Percentiles rank a stretch among this genome's conserved stretches.
Evolutionary conservation across 2,888 invertebrate species (phyloP).

Genomic region (Agonopterix heracliana): DNA sequence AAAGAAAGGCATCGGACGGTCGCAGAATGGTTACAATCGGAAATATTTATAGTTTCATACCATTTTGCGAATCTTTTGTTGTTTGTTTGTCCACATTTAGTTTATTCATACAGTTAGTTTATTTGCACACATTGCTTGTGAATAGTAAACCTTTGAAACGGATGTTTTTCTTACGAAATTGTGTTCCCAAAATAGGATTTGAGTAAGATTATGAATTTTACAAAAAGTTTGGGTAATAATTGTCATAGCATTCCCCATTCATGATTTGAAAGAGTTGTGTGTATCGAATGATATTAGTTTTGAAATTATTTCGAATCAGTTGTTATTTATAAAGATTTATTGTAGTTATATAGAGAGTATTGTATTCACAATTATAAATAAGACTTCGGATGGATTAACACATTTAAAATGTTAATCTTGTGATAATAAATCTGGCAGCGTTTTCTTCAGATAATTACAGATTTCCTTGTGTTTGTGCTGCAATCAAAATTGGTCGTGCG

Average conservation of each 20-base stretch:
- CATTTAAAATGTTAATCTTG: not conserved
- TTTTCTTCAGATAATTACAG: no score
- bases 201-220: constrained; percentile 30
- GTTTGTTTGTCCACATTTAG: constrained; percentile 65
- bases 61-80: constrained; percentile 38
- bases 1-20: constrained; percentile 23
- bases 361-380: constrained; percentile 1
- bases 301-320: not conserved
- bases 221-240: constrained; percentile 26
- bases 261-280: not conserved
- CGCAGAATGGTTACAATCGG: constrained; percentile 38
- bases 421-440: no score
- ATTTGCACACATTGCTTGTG: constrained; percentile 56
- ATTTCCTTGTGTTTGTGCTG: no score
- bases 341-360: not conserved
- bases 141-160: constrained; percentile 42
- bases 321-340: not conserved
- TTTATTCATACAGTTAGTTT: constrained; percentile 48
- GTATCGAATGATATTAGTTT: constrained; percentile 1
- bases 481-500: no score
- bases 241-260: constrained; percentile 16
- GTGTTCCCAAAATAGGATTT: constrained; percentile 38
- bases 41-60: constrained; percentile 51
- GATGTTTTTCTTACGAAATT: constrained; percentile 59
- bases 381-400: constrained; percentile 1